These are phyloP conservation scores for Caenorhabditis imperialis DNA, from an alignment of 2,888 invertebrate genomes.

Conservation along the genomic window DNA sequence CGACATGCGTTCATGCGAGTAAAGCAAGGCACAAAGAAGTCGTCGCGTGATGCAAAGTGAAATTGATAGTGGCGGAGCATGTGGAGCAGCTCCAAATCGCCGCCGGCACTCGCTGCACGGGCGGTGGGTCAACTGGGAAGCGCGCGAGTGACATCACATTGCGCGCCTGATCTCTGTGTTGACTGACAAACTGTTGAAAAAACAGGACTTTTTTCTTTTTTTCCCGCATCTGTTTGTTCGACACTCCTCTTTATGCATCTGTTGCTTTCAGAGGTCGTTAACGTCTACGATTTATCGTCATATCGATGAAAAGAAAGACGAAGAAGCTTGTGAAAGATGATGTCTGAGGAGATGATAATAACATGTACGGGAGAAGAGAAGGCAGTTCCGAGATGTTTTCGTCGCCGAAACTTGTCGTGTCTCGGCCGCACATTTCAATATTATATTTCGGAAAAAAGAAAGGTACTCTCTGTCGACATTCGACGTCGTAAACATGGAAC, in stretches of 20 bases:
- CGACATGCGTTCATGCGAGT: conserved; percentile 36
- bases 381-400: conserved; percentile 23
- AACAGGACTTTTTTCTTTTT: conserved; percentile 34
- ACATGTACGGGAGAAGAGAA: neutral
- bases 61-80: conserved; percentile 30
- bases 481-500: neutral
- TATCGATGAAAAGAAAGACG: neutral
- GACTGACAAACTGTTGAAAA: conserved; percentile 21
- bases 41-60: conserved; percentile 43
- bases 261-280: no score
- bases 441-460: conserved; percentile 20
- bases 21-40: conserved; percentile 9
- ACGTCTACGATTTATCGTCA: conserved; percentile 17
- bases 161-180: conserved; percentile 20
- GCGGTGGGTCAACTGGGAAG: conserved; percentile 24
- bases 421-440: conserved; percentile 10
- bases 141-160: conserved; percentile 33
- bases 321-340: conserved; percentile 2
- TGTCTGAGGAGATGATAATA: conserved; percentile 10
- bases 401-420: conserved; percentile 8
- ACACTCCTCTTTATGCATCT: no score
- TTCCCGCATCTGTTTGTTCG: no score
- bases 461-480: conserved; percentile 1
- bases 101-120: neutral
- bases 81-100: neutral